Base-by-base conservation (phyloP, 2,113 vertebrate genomes). In the Silurus glanis region DNA sequence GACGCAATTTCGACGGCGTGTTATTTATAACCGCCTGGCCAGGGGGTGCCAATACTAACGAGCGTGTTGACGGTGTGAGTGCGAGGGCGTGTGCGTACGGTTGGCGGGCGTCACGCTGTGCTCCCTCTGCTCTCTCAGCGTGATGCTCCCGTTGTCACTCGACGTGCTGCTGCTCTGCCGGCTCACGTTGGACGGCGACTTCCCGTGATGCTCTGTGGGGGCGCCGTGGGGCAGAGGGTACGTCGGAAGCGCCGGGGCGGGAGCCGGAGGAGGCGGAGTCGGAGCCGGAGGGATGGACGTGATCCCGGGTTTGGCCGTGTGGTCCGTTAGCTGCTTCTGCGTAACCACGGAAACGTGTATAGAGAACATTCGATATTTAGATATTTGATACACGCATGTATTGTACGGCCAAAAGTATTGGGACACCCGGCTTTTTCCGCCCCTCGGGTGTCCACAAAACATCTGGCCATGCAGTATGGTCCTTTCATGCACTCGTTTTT, bases 291-390 rank as follows among this genome's bases (percentile, higher is more conserved):
- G 89, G 25, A 88, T 83, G 37, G 87, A 74, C 2, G 82, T 85
- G 9, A 71, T 88, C 0, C 88, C 56, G 0, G 93, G 92, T 37
- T 95, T 96, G 17, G 93, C 90, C 1, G 93, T 80, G 0, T 92
- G 93, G 66, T 98, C 97, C 0, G 93, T 92, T 88, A 94, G 93
- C 84, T 99, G 97, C 58, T 99, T 99, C 98, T 99, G 94, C 64
- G 6, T 4, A 17, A 72, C 2, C 5, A 47, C 9, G 9, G 58
- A 76, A n/a, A 74, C 37, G 37, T 37, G 37, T 37, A 37, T 37
- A 37, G 37, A 37, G 37, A 37, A 37, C 37, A 37, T 37, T 37
- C 37, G 37, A 37, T 37, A 37, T 37, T 37, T 37, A 37, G 37
- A 37, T 37, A 37, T 37, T 37, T 37, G 37, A 37, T 37, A 37